Evolutionary conservation across 2,113 vertebrate genomes (phyloP), one percentile per base, ranked within the genome.

Genomic region (Haplochromis burtoni): DNA sequence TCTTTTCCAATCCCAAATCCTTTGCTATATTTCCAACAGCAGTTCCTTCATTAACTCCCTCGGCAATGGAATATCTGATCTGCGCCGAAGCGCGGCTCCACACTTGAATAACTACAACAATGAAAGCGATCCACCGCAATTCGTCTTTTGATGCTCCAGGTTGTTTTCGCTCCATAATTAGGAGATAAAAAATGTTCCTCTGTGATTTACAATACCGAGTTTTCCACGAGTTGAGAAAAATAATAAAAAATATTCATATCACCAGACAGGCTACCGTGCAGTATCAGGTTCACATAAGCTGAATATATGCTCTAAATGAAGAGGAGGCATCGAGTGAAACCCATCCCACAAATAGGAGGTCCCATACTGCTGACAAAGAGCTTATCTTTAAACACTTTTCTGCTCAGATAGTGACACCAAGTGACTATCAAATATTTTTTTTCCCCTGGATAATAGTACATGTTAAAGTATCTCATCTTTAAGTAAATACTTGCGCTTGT

Each of bases 1-100:
- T 84, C 10, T 55, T 79, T 12, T 95, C 95, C 21, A 97, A 31
- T 40, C 94, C 95, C 45, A 97, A 81, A 91, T 97, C 96, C 76
- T 96, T 96, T 0, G 95, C 95, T 6, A 96, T 81, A 63, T 96
- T 96, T 7, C 96, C 96, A 10, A 96, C 92, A 5, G 85, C 61
- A 5, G 93, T 61, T 33, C 95, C 95, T 31, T 93, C 92, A 26
- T 91, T 88, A 2, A 93, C 85, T 83, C 96, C 96, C 84, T 97
- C 96, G 0, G 92, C 8, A 24, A 96, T 53, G 2, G 95, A 94
- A 81, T 96, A 96, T 82, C 92, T 83, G 26, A 95, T 90, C 16
- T 95, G 93, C 6, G 93, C 94, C 4, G 54, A 73, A 16, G 47
- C 76, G 24, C 19, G 11, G 26, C 4, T 57, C 12, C 24, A 47